Evolutionary conservation across 2,797 vertebrate species (phyloP).

Genomic region (Coendou prehensilis): DNA sequence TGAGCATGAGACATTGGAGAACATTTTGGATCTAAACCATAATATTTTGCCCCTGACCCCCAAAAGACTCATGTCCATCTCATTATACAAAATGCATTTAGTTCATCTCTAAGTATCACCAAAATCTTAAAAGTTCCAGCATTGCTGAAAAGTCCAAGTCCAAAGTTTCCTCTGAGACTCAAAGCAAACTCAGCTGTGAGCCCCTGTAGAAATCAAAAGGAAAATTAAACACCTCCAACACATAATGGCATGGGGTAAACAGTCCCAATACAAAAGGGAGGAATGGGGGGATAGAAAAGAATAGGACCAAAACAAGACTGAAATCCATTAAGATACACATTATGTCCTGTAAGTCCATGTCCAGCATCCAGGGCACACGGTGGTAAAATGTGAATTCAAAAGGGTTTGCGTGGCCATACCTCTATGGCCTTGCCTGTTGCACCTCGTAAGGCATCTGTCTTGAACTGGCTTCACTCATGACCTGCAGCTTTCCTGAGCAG

Average conservation of each 20-base stretch:
- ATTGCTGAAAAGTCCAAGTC: no score
- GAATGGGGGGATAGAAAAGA: neutral
- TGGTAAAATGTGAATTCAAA: neutral
- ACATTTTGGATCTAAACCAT: neutral
- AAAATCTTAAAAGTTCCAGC: no score
- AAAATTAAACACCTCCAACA: neutral
- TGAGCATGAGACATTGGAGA: neutral
- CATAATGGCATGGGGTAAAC: neutral
- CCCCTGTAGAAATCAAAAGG: neutral
- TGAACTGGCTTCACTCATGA: neutral
- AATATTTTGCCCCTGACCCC: neutral
- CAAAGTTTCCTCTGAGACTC: no score
- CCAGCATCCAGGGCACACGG: neutral
- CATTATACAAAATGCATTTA: neutral
- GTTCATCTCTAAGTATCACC: no score
- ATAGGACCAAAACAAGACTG: neutral
- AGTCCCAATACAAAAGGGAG: neutral
- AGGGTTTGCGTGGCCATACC: neutral
- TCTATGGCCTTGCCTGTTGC: neutral
- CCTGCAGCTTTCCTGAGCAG: neutral
- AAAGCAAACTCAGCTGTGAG: no score
- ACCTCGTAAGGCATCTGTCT: neutral
- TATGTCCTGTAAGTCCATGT: neutral
- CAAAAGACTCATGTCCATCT: neutral
- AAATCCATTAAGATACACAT: neutral